Evolutionary conservation across 2,888 invertebrate species (phyloP), one percentile per base, ranked within the genome.

Genomic region (Brachynemurus nebulosus): DNA sequence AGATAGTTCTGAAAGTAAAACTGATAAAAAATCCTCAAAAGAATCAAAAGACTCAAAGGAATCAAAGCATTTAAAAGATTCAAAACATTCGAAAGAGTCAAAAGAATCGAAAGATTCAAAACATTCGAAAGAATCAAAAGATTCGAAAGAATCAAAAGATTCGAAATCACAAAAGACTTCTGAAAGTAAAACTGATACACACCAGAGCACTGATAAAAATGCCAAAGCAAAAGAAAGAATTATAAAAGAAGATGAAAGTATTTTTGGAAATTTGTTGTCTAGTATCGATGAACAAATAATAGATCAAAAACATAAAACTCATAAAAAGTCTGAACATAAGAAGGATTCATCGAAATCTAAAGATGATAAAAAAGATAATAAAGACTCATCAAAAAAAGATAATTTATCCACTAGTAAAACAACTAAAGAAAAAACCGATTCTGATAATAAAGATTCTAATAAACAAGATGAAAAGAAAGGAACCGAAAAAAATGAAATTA

Each of bases 1-100:
- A 7, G 49, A 57, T 50, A 45, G 48, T 41, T 33, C 48, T 8
- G 45, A n/a, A n/a, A n/a, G 50, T 20, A 57, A 58, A 2, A 42
- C 33, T n/a, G 56, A 55, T 47, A 55, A 58, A 27, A 12, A 37
- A 25, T 55, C 54, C 45, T 53, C 58, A 3, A 58, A 62, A 43
- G 66, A 66, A 59, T 64, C 65, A 50, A 62, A 66, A 56, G 64
- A 66, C 46, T 61, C 63, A 50, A 27, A n/a, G n/a, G 8, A 43
- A 46, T 20, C n/a, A 48, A 36, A 42, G 33, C n/a, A n/a, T n/a
- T n/a, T n/a, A 36, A 30, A 48, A 23, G 47, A 45, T 38, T 19
- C n/a, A 16, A 44, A 40, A 41, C 11, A 21, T 20, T 49, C 51
- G 9, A 46, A n/a, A n/a, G n/a, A n/a, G n/a, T n/a, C n/a, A n/a